Percentiles rank a stretch among this genome's conserved stretches.
Conservation (phyloP, 2,797 vertebrate genomes). For the Chelonia mydas region DNA sequence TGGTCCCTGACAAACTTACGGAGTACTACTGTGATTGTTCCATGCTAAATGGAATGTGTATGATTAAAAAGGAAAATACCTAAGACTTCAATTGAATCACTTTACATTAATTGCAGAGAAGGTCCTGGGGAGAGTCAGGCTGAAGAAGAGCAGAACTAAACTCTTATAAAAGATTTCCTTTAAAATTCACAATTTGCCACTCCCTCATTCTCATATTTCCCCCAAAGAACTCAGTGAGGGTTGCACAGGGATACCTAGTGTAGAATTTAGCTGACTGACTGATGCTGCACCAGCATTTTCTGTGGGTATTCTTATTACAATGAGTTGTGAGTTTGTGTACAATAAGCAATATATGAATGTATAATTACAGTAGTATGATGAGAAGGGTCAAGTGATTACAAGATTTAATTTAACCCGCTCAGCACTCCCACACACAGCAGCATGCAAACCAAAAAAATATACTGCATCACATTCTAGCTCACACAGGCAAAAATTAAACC, state of each 20-base stretch:
- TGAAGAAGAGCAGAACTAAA: background rate
- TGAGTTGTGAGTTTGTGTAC: background rate
- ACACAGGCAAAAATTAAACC: background rate
- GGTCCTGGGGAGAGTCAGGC: background rate
- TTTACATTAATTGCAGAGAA: background rate
- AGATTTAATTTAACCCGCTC: background rate
- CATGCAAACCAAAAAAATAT: background rate
- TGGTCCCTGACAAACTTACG: background rate
- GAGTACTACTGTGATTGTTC: background rate
- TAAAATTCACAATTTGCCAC: background rate
- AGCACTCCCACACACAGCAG: background rate
- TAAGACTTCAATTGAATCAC: background rate
- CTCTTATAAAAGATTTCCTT: background rate
- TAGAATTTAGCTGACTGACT: background rate
- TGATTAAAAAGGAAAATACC: background rate
- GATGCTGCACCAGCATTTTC: background rate
- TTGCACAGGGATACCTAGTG: background rate
- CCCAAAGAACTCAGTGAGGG: background rate
- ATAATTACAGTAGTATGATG: background rate
- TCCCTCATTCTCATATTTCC: background rate
- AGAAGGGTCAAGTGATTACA: background rate
- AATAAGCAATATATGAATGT: background rate
- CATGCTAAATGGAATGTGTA: background rate
- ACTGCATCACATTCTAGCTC: background rate
- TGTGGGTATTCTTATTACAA: background rate